Percentiles rank a stretch among this genome's conserved stretches.
Evolutionary conservation across 2,797 vertebrate species (phyloP).

Genomic region (Lutjanus argentimaculatus): DNA sequence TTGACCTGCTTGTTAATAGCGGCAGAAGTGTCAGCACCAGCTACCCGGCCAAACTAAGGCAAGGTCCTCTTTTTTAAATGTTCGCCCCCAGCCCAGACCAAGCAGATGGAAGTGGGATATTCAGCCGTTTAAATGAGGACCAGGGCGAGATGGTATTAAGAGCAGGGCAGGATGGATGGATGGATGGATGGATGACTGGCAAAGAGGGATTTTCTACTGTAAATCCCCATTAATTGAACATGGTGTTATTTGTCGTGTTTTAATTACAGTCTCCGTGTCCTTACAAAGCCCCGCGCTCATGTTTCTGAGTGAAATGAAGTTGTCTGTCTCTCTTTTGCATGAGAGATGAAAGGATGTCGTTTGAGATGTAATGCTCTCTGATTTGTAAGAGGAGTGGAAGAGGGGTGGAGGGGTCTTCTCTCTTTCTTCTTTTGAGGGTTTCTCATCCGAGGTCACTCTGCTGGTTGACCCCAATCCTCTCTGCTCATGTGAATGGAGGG

Average conservation of each 20-base stretch:
- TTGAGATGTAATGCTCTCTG: constrained; percentile 61
- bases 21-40: constrained; percentile 55
- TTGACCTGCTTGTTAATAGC: constrained; percentile 45
- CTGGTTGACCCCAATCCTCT: constrained; percentile 76
- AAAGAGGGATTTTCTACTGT: constrained; percentile 79
- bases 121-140: constrained; percentile 73
- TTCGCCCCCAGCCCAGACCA: constrained; percentile 8
- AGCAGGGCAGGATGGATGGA: constrained; percentile 57
- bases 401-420: constrained; percentile 21
- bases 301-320: constrained; percentile 46
- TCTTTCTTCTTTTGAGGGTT: constrained; percentile 69
- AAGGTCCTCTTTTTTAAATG: constrained; percentile 34
- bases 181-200: constrained; percentile 19
- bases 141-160: constrained; percentile 77
- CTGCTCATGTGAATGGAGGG: constrained; percentile 38
- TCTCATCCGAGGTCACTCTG: constrained; percentile 59
- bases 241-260: constrained; percentile 60
- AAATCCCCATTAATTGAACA: constrained; percentile 80
- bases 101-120: constrained; percentile 80
- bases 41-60: constrained; percentile 38
- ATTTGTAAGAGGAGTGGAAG: constrained; percentile 50
- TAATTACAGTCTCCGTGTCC: constrained; percentile 54
- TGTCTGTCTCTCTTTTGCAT: constrained; percentile 41
- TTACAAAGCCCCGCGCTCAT: not conserved
- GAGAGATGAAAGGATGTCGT: constrained; percentile 59